Evolutionary conservation across 1,140 invertebrate species (phyloP).

Genomic region (Hydropsyche tenuis): DNA sequence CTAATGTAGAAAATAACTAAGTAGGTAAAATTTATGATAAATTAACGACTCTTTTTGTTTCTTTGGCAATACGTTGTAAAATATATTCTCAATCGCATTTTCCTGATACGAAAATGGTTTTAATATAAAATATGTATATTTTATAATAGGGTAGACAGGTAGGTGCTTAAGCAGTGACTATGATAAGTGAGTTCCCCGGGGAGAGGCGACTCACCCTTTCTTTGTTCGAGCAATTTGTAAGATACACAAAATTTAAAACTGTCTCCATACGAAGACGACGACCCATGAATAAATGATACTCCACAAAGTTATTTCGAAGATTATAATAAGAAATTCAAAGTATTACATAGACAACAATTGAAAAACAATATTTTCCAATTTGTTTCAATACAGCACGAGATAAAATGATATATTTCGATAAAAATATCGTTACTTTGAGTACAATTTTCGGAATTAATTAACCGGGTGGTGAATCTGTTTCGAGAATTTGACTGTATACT

Average conservation of each 20-base stretch:
- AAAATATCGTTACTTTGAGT: too few relatives aligned
- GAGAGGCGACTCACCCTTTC: conserved; percentile 45
- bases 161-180: conserved; percentile 32
- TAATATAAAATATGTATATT: conserved; percentile 27
- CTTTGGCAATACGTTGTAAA: too few relatives aligned
- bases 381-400: too few relatives aligned
- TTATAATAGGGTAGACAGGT: conserved; percentile 36
- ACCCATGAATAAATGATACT: background rate
- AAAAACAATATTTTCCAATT: background rate
- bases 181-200: conserved; percentile 47
- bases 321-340: background rate
- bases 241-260: conserved; percentile 50
- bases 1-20: too few relatives aligned
- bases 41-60: too few relatives aligned
- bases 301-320: background rate
- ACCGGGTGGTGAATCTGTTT: too few relatives aligned
- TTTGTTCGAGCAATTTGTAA: conserved; percentile 49
- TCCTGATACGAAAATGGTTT: background rate
- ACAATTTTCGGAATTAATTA: too few relatives aligned
- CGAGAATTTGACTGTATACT: background rate
- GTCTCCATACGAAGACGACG: conserved; percentile 25
- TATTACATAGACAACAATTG: too few relatives aligned
- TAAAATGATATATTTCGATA: too few relatives aligned
- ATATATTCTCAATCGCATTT: too few relatives aligned
- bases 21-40: too few relatives aligned